These are phyloP conservation scores for Porites divaricata DNA, from an alignment of 92 coral and sea anemone genomes.

Conservation along the genomic window DNA sequence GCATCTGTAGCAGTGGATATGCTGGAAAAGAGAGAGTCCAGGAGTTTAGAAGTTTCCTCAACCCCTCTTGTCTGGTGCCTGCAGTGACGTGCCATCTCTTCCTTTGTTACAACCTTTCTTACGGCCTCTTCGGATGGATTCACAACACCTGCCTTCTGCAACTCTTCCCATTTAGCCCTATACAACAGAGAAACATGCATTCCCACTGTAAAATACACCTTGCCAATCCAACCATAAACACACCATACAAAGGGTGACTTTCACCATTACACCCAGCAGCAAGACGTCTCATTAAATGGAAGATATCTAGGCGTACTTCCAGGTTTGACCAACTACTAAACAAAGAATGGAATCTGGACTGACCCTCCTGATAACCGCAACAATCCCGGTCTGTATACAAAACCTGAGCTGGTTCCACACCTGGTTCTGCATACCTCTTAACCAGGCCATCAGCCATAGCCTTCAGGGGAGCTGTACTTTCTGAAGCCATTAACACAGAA, in stretches of 20 bases:
- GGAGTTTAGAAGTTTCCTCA: not conserved
- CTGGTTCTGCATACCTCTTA: constrained; percentile 23
- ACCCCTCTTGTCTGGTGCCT: constrained; percentile 27
- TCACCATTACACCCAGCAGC: no score
- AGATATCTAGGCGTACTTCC: constrained; percentile 51
- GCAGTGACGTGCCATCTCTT: constrained; percentile 41
- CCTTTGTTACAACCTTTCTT: not conserved
- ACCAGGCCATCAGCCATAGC: constrained; percentile 33
- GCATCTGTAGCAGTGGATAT: constrained; percentile 9
- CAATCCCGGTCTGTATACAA: constrained; percentile 61
- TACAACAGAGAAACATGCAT: constrained; percentile 21
- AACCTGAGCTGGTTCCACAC: not conserved
- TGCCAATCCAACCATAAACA: no score
- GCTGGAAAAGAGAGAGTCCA: not conserved
- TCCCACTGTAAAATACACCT: constrained; percentile 53
- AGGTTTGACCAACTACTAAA: constrained; percentile 29
- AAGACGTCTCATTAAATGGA: no score
- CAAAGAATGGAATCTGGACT: constrained; percentile 11
- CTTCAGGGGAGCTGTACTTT: no score
- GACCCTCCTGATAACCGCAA: constrained; percentile 31
- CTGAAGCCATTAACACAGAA: no score
- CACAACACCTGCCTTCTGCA: not conserved
- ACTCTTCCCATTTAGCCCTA: constrained; percentile 42
- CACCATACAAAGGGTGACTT: no score
- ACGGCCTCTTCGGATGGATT: not conserved